These are phyloP conservation scores for Petrocephalus zakoni DNA, from an alignment of 2,113 vertebrate species.

Conservation along the genomic window DNA sequence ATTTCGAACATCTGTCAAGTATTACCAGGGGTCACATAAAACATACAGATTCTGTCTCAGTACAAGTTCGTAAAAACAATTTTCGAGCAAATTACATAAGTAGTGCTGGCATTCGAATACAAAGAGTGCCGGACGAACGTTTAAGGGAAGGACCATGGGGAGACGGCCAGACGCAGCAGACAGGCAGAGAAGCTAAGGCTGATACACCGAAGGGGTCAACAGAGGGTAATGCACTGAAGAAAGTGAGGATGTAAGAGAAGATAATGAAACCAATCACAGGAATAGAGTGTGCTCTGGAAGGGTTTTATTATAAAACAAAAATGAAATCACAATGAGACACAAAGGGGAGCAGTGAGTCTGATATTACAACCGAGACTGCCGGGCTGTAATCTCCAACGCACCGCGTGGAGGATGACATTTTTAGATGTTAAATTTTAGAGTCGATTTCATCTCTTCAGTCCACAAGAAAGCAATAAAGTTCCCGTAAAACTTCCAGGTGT, in stretches of 20 bases:
- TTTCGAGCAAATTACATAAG: background rate
- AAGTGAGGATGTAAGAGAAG: background rate
- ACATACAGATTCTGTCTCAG: background rate
- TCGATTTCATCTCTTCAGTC: background rate
- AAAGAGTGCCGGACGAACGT: background rate
- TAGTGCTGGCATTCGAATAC: background rate
- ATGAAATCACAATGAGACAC: background rate
- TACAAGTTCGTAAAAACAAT: background rate
- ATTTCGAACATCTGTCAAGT: background rate
- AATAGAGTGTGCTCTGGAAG: background rate
- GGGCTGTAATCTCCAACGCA: background rate
- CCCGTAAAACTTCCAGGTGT: background rate
- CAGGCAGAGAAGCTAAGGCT: background rate
- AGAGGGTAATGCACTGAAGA: background rate
- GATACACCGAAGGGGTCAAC: background rate
- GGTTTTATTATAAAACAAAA: slow-evolving; percentile 15
- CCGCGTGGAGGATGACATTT: background rate
- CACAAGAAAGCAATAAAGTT: background rate
- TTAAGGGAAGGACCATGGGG: background rate
- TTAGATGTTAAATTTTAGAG: background rate
- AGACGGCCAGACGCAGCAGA: background rate
- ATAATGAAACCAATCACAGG: slow-evolving; percentile 6
- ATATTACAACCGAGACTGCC: background rate
- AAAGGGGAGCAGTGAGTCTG: background rate
- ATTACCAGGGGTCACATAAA: background rate